These are phyloP conservation scores for Leptarthrus brevirostris DNA, from an alignment of 2,888 invertebrate species.

Conservation along the genomic window DNA sequence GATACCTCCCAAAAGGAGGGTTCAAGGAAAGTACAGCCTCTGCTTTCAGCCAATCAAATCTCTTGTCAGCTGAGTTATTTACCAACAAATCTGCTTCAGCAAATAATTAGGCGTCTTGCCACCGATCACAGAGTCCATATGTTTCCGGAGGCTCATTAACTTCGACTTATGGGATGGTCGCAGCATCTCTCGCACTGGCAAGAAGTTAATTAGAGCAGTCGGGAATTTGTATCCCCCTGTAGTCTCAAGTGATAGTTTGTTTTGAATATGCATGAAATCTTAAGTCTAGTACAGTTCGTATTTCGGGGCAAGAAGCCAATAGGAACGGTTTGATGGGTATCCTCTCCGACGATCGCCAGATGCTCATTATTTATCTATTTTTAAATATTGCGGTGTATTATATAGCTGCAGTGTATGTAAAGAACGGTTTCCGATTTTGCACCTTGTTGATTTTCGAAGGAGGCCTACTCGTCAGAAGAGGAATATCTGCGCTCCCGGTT, in stretches of 20 bases:
- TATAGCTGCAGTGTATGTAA: conserved; percentile 7
- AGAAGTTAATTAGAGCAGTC: conserved; percentile 40
- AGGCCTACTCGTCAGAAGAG: conserved; percentile 48
- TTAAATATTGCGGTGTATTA: background rate
- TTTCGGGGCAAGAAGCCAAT: conserved; percentile 23
- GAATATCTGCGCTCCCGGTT: conserved; percentile 62
- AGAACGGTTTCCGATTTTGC: conserved; percentile 28
- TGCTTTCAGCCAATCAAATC: background rate
- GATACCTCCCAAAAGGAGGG: conserved; percentile 13
- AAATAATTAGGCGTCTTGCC: conserved; percentile 20
- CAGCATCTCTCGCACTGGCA: background rate
- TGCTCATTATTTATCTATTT: conserved; percentile 17
- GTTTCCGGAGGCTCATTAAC: conserved; percentile 28
- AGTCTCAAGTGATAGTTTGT: conserved; percentile 31
- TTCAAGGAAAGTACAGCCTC: background rate
- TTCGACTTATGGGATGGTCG: conserved; percentile 30
- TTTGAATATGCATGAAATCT: conserved; percentile 9
- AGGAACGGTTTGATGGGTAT: conserved; percentile 4
- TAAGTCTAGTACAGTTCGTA: conserved; percentile 11
- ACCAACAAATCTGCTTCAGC: conserved; percentile 3
- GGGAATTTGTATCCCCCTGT: background rate
- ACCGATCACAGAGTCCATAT: background rate
- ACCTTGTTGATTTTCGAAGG: conserved; percentile 43
- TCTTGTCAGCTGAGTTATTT: background rate
- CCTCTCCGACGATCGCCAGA: conserved; percentile 23